Base-by-base conservation (phyloP, 2,888 invertebrate genomes). In the Tholera decimalis region DNA sequence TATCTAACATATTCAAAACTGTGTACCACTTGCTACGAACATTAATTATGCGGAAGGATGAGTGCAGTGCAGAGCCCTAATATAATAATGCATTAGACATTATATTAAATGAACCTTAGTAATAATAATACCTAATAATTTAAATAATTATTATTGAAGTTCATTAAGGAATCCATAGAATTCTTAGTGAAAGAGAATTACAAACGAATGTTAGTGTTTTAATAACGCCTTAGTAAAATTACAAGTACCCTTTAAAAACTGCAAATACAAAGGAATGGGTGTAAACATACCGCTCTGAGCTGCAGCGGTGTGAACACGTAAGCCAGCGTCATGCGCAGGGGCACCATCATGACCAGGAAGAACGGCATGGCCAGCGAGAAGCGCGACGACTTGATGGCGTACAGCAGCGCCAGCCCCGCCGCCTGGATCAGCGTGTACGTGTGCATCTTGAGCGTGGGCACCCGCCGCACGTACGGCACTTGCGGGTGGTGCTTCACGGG, bases 401-500 rank as follows among this genome's bases (percentile, higher is more conserved):
- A 99, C 59, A 99, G 95, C 24, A 98, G 78, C 1, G 96, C 96
- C 82, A 99, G 96, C 83, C 98, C 98, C 3, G 97, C 88, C 60
- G 98, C 92, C 94, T 99, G 99, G 77, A 99, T 97, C 46, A 97
- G 86, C 0, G 99, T 99, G 95, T 97, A 99, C 76, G 98, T 87
- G 94, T 99, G 98, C 99, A 99, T 98, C 93, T 98, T 98, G 92
- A 97, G 96, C 0, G 99, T 98, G 73, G 97, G 97, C 43, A 99
- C 98, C 93, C 98, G 97, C 82, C 98, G 96, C 43, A 99, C 99
- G 91, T 98, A 99, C 9, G 98, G 97, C 22, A 98, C 97, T 82
- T 98, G 97, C 4, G 99, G 99, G 92, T 99, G 99, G 92, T 99
- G 98, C 92, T 99, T 99, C 9, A 98, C 98, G 0, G 99, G 99